A percentile compares a stretch with the other conserved stretches of the same genome.
Evolutionary conservation across 2,797 vertebrate genomes (phyloP).

Genomic region (Myotis findleyi): DNA sequence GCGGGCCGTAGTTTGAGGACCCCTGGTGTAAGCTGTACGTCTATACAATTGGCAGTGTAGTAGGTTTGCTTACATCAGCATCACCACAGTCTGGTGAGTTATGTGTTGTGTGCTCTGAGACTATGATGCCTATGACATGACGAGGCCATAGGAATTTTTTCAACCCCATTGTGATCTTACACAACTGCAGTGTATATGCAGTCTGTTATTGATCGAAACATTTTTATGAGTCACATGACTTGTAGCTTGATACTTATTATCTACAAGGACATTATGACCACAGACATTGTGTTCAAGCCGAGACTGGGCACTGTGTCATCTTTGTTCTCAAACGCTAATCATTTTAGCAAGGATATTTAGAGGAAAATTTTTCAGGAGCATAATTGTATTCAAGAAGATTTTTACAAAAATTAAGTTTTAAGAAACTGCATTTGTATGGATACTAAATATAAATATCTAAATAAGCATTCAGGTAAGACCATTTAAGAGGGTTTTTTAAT

Average conservation of each 20-base stretch:
- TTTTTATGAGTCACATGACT: not conserved
- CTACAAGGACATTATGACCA: not conserved
- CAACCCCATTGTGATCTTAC: not conserved
- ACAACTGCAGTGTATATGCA: not conserved
- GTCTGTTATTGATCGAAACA: not conserved
- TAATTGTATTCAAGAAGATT: not conserved
- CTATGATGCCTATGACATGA: not conserved
- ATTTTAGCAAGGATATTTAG: not conserved
- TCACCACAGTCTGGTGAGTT: not conserved
- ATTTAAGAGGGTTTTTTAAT: conserved; percentile 61
- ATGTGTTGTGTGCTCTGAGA: not conserved
- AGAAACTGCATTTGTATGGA: not conserved
- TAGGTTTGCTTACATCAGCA: not conserved
- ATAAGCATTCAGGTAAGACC: conserved; percentile 7
- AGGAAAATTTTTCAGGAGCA: not conserved
- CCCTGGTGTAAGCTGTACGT: not conserved
- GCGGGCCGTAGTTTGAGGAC: too few species aligned
- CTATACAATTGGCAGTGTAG: not conserved
- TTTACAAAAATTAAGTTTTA: conserved; percentile 44
- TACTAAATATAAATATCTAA: conserved; percentile 35
- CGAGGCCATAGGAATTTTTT: not conserved
- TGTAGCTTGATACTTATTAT: not conserved
- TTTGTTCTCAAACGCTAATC: not conserved
- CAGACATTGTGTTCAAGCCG: not conserved
- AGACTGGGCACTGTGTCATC: not conserved